A percentile compares a stretch with the other conserved stretches of the same genome.
These are phyloP conservation scores for Macrochelys suwanniensis DNA, from an alignment of 2,797 vertebrate species.

Conservation along the genomic window DNA sequence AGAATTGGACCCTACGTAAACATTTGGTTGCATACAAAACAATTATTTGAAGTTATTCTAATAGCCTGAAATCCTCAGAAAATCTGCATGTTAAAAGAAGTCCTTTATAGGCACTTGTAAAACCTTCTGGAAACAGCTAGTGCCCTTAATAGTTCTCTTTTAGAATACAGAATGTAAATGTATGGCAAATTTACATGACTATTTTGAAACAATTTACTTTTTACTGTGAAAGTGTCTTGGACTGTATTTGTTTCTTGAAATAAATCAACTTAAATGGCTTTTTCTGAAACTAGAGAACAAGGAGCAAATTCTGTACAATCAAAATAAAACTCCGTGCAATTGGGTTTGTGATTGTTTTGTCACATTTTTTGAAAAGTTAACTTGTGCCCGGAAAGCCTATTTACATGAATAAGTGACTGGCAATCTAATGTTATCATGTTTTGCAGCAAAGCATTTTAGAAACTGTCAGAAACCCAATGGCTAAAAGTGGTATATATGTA, in stretches of 20 bases:
- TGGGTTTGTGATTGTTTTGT: neutral
- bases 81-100: neutral
- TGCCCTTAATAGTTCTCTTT: neutral
- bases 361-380: constrained; percentile 37
- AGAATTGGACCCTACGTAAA: neutral
- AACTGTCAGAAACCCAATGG: neutral
- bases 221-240: neutral
- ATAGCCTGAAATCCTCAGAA: neutral
- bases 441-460: neutral
- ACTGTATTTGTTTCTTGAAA: neutral
- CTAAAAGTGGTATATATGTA: neutral
- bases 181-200: neutral
- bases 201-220: neutral
- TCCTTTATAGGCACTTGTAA: neutral
- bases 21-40: neutral
- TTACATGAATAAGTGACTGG: neutral
- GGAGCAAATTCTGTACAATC: neutral
- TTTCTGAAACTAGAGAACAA: neutral
- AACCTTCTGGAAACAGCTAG: neutral
- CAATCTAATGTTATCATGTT: neutral
- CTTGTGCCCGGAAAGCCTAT: neutral
- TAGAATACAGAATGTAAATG: neutral
- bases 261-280: neutral
- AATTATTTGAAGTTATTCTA: neutral
- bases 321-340: neutral